These are phyloP conservation scores for Bibio marci DNA, from an alignment of 2,888 invertebrate species.

Conservation along the genomic window DNA sequence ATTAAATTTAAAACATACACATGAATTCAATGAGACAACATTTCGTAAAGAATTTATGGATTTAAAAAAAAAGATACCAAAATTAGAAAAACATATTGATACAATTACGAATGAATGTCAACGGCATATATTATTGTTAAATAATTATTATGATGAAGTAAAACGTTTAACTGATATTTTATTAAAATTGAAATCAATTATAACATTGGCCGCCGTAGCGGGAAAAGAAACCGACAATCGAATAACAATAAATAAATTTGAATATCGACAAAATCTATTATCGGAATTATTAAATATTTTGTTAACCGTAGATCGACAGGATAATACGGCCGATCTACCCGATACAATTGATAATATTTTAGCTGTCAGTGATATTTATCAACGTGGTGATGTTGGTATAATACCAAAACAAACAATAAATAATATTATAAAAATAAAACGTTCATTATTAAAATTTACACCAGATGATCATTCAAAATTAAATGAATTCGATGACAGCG, in stretches of 20 bases:
- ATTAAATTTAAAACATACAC: neutral
- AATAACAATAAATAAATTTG: slow-evolving; percentile 31
- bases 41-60: neutral
- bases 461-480: neutral
- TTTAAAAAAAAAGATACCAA: neutral
- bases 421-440: neutral
- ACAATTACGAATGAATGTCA: slow-evolving; percentile 4
- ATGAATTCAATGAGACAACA: neutral
- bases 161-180: slow-evolving; percentile 38
- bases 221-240: slow-evolving; percentile 24
- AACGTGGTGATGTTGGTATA: slow-evolving; percentile 48
- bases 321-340: slow-evolving; percentile 20
- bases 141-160: slow-evolving; percentile 34
- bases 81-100: neutral
- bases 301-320: slow-evolving; percentile 18
- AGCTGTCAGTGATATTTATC: slow-evolving; percentile 33
- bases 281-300: slow-evolving; percentile 29
- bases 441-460: neutral
- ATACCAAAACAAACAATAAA: slow-evolving; percentile 31
- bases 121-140: slow-evolving; percentile 16
- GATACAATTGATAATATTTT: slow-evolving; percentile 28
- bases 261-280: slow-evolving; percentile 37
- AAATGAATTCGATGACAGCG: no score
- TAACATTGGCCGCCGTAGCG: slow-evolving; percentile 37
- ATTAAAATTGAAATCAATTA: slow-evolving; percentile 40